These are phyloP conservation scores for Mus pahari DNA, from an alignment of 2,113 vertebrate genomes.

Conservation along the genomic window DNA sequence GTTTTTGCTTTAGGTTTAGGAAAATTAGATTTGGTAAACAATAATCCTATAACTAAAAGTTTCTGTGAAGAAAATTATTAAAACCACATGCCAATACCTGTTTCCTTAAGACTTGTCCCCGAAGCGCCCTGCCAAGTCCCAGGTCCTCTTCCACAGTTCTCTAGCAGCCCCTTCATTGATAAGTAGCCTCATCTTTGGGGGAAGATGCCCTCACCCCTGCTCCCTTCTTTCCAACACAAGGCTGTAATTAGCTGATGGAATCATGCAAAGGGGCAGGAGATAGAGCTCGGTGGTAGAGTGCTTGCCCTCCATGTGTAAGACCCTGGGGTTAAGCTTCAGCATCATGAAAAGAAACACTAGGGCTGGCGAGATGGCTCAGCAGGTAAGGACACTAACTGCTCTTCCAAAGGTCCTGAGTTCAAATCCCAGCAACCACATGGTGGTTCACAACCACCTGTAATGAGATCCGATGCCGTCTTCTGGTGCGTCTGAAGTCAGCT, in stretches of 20 bases:
- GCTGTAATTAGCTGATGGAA: not conserved
- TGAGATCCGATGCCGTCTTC: too few relatives aligned
- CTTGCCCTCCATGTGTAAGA: not conserved
- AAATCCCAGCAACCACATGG: too few relatives aligned
- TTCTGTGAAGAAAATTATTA: not conserved
- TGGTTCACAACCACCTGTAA: too few relatives aligned
- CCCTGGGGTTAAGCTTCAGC: not conserved
- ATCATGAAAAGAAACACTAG: not conserved
- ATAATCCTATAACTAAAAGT: conserved; percentile 21
- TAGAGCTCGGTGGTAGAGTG: too few relatives aligned
- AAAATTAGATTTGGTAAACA: conserved; percentile 25
- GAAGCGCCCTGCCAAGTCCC: not conserved
- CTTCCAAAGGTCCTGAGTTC: too few relatives aligned
- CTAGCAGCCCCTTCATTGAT: not conserved
- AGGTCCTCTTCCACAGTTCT: not conserved
- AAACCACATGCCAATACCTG: not conserved
- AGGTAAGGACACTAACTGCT: too few relatives aligned
- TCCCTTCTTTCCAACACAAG: not conserved
- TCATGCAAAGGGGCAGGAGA: not conserved
- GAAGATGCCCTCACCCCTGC: not conserved
- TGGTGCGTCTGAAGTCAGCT: too few relatives aligned
- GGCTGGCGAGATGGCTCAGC: too few relatives aligned
- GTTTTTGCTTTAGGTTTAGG: conserved; percentile 31
- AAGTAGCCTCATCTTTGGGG: conserved; percentile 24
- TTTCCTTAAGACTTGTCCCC: conserved; percentile 6